These are phyloP conservation scores for Chesias legatella DNA, from an alignment of 2,888 invertebrate species.

Conservation along the genomic window DNA sequence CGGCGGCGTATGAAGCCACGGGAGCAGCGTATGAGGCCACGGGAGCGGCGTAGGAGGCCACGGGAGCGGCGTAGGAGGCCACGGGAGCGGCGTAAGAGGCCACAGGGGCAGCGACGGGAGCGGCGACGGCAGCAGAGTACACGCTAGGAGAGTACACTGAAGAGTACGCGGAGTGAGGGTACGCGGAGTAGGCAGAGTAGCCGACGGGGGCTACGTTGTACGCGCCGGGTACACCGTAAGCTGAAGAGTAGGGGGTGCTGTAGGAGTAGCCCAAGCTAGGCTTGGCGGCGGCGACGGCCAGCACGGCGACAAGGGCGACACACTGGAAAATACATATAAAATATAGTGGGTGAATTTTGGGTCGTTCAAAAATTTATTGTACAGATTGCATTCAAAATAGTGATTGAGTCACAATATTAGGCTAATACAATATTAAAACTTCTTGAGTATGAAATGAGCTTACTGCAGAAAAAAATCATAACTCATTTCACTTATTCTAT, in stretches of 20 bases:
- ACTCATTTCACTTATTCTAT: too few relatives aligned
- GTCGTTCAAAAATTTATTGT: too few relatives aligned
- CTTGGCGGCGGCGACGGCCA: slow-evolving; percentile 59
- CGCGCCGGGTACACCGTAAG: slow-evolving; percentile 5
- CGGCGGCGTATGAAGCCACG: slow-evolving; percentile 1
- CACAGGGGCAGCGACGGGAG: background rate
- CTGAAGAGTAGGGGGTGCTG: slow-evolving; percentile 11
- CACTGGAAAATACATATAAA: slow-evolving; percentile 32
- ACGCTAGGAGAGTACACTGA: background rate
- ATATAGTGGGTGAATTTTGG: too few relatives aligned
- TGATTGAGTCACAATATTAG: too few relatives aligned
- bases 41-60: slow-evolving; percentile 9
- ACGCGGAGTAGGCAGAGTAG: slow-evolving; percentile 16
- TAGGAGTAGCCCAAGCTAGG: slow-evolving; percentile 25
- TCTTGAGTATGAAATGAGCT: too few relatives aligned
- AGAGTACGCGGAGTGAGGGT: slow-evolving; percentile 6
- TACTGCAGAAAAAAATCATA: too few relatives aligned
- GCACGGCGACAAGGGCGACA: slow-evolving; percentile 39
- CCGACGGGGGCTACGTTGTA: slow-evolving; percentile 10
- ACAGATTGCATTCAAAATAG: too few relatives aligned
- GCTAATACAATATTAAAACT: too few relatives aligned
- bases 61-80: slow-evolving; percentile 4
- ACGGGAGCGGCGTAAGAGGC: too few relatives aligned
- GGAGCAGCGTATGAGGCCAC: slow-evolving; percentile 2
- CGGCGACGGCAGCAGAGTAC: background rate